Evolutionary conservation across 2,113 vertebrate species (phyloP).

Genomic region (Apteryx mantelli): DNA sequence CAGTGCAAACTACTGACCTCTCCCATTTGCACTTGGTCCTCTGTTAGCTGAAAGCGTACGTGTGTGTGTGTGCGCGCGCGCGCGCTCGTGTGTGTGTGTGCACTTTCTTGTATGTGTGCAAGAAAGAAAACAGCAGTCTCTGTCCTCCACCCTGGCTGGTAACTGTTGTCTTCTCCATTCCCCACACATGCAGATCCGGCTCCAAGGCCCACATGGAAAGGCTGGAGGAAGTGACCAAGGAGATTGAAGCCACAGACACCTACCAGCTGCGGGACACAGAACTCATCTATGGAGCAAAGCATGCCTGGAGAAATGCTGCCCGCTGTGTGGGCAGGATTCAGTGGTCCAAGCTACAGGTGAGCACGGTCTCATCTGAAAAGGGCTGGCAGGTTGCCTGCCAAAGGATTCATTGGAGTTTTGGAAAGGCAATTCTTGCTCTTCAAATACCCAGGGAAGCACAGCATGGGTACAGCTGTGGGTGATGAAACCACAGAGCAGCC

Average conservation of each 20-base stretch:
- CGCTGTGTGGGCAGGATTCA: constrained; percentile 96
- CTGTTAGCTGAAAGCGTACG: background rate
- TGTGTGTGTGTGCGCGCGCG: background rate
- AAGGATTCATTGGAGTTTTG: background rate
- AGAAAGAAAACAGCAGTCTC: background rate
- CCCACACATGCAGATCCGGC: constrained; percentile 77
- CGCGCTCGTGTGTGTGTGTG: too few species aligned
- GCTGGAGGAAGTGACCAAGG: constrained; percentile 92
- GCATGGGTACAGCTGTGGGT: background rate
- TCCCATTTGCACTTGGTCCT: background rate
- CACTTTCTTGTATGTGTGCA: too few species aligned
- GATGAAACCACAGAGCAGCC: background rate
- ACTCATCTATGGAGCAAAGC: constrained; percentile 96
- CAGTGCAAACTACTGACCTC: background rate
- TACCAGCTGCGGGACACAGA: constrained; percentile 97
- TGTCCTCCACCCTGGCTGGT: fast-evolving
- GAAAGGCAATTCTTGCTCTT: background rate
- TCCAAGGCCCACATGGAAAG: constrained; percentile 94
- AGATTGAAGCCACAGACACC: constrained; percentile 87
- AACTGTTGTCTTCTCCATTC: background rate
- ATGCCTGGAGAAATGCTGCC: constrained; percentile 94
- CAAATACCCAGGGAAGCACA: fast-evolving
- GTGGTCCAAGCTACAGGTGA: constrained; percentile 98
- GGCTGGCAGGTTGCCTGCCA: background rate
- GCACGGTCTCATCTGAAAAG: background rate